Base-by-base conservation (phyloP, 1,140 invertebrate species). In the Ips nitidus region DNA sequence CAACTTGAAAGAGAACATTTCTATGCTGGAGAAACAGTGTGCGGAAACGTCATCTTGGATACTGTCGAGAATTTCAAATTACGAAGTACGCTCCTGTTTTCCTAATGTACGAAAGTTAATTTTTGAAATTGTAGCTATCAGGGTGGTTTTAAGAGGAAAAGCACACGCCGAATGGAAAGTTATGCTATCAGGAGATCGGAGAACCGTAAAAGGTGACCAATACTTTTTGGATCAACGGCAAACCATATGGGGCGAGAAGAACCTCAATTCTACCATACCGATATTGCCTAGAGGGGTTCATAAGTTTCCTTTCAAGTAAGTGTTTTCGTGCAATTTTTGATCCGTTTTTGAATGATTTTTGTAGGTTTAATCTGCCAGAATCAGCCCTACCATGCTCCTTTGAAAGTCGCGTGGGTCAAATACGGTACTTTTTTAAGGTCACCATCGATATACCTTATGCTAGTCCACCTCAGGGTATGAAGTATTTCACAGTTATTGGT, bases 111-210 rank as follows among this genome's bases (percentile, higher is more conserved):
- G 22, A 22, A 22, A 22, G 22, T 22, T 22, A 22, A 22, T 22
- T 42, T 59, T 41, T 40, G 1, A 2, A 40, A 2, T 2, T 41
- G 71, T 78, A 93, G 92, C 90, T 22, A 89, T 94, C 72, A 83
- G 90, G 52, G 86, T 93, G 8, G 83, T 89, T 8, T 80, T 94
- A 41, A 81, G 91, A 59, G 91, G 92, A 2, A 91, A 91, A 79
- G 91, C 89, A 1, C 90, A 93, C 72, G 90, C 89, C 0, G 91
- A 94, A 81, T 92, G 91, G 91, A 93, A 93, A 82, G 89, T 93
- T 62, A 83, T 91, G 63, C 86, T 92, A 52, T 90, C 88, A 55
- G 91, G 91, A 4, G 91, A 93, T 75, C 78, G 89, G 69, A 80
- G 90, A 73, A 91, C 89, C 39, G 87, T 80, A 75, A 77, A 91